Evolutionary conservation across 2,888 invertebrate species (phyloP), one percentile per base, ranked within the genome.

Genomic region (Galeruca laticollis): DNA sequence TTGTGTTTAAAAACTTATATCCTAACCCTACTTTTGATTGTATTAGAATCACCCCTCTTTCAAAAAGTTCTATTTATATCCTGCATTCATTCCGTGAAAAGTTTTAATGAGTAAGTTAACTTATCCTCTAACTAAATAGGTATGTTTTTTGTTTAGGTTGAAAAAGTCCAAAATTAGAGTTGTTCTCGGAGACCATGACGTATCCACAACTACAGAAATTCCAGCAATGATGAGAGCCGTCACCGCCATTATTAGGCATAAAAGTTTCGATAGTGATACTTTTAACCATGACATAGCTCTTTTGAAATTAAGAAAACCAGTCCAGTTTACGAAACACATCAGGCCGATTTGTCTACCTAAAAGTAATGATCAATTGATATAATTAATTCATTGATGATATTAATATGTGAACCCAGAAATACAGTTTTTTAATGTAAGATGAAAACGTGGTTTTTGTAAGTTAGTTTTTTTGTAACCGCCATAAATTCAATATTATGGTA

Each of bases 211-310:
- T 0, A 89, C 91, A 0, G 94, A 94, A 82, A 91, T 93, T 9
- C 89, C 90, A 3, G 93, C 94, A 15, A 91, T 94, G 79, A 94
- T 94, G 91, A 87, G 95, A 72, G 93, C 93, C 0, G 94, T 95
- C 15, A 90, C 93, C 26, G 87, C 92, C 40, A 90, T 95, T 67
- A 91, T 94, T 60, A 88, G 93, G 21, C 95, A 95, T 79, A 89
- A 93, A 62, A 93, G 93, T 84, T 95, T 95, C 83, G 94, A 95
- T 83, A 90, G 93, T 2, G 93, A 94, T 80, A 92, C 94, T 0
- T 95, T 94, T 82, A 95, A 95, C 84, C 94, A 95, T 82, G 95
- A 95, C 82, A 93, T 95, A 61, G 95, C 95, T 0, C 85, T 95
- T 64, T 86, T 95, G 20, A 92, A 91, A 79, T 85, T 95, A 18